phyloP scores from a whole-genome alignment of 2,113 vertebrate species.

The Thamnaconus septentrionalis region DNA sequence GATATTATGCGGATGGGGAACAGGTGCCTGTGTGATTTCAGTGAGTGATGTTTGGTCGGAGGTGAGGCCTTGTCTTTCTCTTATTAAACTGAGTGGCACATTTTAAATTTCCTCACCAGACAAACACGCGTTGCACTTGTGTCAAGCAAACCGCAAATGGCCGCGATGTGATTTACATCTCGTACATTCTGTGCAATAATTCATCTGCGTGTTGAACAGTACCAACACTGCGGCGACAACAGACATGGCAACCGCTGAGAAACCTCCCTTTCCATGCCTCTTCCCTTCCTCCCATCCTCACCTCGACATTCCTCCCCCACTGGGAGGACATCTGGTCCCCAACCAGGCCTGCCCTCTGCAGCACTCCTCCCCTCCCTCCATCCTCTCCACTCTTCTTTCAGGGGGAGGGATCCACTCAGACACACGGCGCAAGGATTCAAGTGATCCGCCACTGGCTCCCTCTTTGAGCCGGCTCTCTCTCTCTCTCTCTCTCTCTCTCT shows the following conservation, averaged over 20 bases:
- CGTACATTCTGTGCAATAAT: conserved; percentile 10
- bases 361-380: conserved; percentile 37
- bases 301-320: conserved; percentile 68
- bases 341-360: conserved; percentile 65
- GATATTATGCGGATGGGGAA: conserved; percentile 25
- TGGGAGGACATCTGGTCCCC: conserved; percentile 79
- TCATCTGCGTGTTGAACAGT: conserved; percentile 47
- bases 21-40: conserved; percentile 24
- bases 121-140: no score
- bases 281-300: conserved; percentile 58
- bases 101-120: conserved; percentile 20
- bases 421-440: conserved; percentile 31
- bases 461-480: conserved; percentile 29
- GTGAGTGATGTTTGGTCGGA: conserved; percentile 25
- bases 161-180: no score
- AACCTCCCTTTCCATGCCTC: conserved; percentile 36
- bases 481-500: conserved; percentile 8
- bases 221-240: conserved; percentile 56
- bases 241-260: conserved; percentile 62
- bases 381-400: conserved; percentile 34
- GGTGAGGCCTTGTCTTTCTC: conserved; percentile 7
- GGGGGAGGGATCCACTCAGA: conserved; percentile 55
- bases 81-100: conserved; percentile 19
- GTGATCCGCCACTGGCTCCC: conserved; percentile 38
- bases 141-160: no score